Base-by-base conservation (phyloP, 2,888 invertebrate genomes). In the Drosophila hamatofila region DNA sequence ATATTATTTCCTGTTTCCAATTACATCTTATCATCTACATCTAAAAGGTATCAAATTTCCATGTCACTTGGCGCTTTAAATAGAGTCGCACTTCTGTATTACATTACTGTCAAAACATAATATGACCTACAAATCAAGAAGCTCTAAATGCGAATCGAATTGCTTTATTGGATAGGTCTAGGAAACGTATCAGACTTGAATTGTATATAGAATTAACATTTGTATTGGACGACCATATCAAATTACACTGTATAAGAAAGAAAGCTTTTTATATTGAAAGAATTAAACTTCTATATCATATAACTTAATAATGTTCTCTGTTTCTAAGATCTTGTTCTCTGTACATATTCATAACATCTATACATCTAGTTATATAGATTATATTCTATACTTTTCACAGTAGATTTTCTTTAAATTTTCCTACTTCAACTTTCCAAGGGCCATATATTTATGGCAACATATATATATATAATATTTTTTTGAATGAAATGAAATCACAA, bases 401-500 rank as follows among this genome's bases (percentile, higher is more conserved):
- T n/a, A 8, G 6, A 25, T 41, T 59, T 64, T 35, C 21, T 5
- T n/a, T n/a, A n/a, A 3, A 48, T 18, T 23, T 30, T 30, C 27
- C 21, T 1, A 12, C 39, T 49, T 49, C 7, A 12, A 39, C 16
- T 30, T 62, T 23, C 7, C n/a, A 64, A 48, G 39, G 16, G 23
- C 23, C n/a, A 48, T n/a, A 46, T 37, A 39, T 16, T n/a, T n/a
- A n/a, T n/a, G n/a, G n/a, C n/a, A 48, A 16, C 30, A 14, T 16
- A 16, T 16, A 12, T 6, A 21, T 14, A 14, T 44, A 3, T 37
- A 39, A 18, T 39, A 18, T 18, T 37, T 18, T 37, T 37, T 41
- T 39, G 44, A 73, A 63, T 64, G 54, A 61, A 78, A 60, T 37
- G 9, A 67, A 58, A 35, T 23, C 21, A n/a, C 37, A 21, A 42